A percentile compares a stretch with the other conserved stretches of the same genome.
Conservation (phyloP, 2,888 invertebrate genomes). For the Esperia sulphurella region DNA sequence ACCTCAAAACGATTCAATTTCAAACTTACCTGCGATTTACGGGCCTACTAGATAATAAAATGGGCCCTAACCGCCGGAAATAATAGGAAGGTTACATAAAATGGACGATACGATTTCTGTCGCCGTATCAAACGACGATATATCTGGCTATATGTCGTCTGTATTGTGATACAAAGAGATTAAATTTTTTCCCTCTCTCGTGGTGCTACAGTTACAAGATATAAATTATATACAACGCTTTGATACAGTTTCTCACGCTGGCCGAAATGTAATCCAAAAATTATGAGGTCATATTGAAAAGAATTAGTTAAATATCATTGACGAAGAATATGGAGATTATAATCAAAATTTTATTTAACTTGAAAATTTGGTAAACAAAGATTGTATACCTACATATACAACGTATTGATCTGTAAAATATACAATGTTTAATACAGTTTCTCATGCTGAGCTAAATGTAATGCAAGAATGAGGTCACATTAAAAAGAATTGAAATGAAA, state of each 20-base stretch:
- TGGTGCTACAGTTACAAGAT: neutral
- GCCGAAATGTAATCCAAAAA: neutral
- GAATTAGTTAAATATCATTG: no score
- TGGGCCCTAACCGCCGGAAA: neutral
- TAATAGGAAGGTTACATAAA: slow-evolving; percentile 6
- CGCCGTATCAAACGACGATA: slow-evolving; percentile 12
- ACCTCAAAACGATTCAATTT: neutral
- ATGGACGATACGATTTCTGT: slow-evolving; percentile 10
- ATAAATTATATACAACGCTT: neutral
- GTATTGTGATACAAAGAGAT: slow-evolving; percentile 9
- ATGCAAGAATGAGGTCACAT: no score
- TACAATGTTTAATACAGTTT: no score
- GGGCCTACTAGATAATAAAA: slow-evolving; percentile 1
- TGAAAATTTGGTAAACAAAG: no score
- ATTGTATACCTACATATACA: no score
- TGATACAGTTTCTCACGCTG: neutral
- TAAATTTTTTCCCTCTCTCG: slow-evolving; percentile 8
- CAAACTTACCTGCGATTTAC: neutral
- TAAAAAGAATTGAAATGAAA: no score
- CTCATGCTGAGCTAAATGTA: no score
- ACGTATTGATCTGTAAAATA: no score
- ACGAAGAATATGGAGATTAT: no score
- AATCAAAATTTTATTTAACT: no score
- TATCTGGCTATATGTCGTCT: slow-evolving; percentile 16
- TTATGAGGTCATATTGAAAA: no score